Conservation (phyloP, 2,888 invertebrate species). For the Diaprepes abbreviatus region DNA sequence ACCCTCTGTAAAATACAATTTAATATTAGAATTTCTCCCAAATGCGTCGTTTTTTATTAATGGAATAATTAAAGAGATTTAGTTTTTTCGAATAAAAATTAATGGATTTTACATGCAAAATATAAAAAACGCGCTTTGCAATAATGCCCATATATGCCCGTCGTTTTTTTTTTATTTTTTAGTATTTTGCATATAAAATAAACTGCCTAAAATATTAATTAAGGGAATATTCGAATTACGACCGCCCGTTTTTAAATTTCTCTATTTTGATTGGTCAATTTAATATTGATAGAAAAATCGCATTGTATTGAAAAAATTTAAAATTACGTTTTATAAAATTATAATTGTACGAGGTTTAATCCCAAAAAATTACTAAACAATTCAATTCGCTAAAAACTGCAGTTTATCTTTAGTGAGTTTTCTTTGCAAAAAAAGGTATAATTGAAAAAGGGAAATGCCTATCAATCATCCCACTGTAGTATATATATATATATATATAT, state of each 20-base stretch:
- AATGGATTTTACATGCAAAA: conserved; percentile 52
- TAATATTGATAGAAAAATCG: conserved; percentile 48
- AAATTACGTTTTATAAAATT: conserved; percentile 13
- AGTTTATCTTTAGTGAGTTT: no score
- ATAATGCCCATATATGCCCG: conserved; percentile 45
- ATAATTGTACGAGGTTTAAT: conserved; percentile 2
- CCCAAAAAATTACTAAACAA: background rate
- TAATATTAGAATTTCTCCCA: conserved; percentile 51
- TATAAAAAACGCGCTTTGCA: conserved; percentile 46
- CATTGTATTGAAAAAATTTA: conserved; percentile 26
- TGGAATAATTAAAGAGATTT: conserved; percentile 55
- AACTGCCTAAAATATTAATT: conserved; percentile 52
- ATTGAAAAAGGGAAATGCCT: no score
- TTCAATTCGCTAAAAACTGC: no score
- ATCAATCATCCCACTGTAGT: no score
- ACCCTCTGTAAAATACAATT: conserved; percentile 45
- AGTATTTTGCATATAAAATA: conserved; percentile 49
- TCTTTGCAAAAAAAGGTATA: no score
- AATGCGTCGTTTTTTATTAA: conserved; percentile 54
- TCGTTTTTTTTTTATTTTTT: conserved; percentile 42
- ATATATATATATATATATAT: no score
- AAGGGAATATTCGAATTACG: conserved; percentile 45
- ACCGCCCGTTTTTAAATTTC: conserved; percentile 40
- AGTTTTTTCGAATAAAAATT: conserved; percentile 53
- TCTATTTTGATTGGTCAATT: conserved; percentile 44